Percentiles rank a stretch among this genome's conserved stretches.
These are phyloP conservation scores for Oreotrochilus melanogaster DNA, from an alignment of 2,113 vertebrate genomes.

Conservation along the genomic window DNA sequence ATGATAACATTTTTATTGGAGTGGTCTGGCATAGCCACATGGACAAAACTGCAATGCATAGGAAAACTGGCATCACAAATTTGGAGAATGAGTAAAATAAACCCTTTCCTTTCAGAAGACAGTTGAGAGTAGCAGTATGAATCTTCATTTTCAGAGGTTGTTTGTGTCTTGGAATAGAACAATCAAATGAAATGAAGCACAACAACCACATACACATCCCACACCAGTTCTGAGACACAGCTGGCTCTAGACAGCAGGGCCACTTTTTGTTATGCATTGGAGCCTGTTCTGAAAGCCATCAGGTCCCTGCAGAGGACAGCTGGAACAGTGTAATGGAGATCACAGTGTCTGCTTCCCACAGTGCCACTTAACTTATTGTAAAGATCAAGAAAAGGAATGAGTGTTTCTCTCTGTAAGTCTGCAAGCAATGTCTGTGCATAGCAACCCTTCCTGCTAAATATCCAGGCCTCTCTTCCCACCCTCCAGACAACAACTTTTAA, in stretches of 20 bases:
- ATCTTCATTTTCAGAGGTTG: background rate
- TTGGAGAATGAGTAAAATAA: background rate
- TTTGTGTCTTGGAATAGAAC: background rate
- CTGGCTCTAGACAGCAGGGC: background rate
- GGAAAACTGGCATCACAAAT: background rate
- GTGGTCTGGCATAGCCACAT: background rate
- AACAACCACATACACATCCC: background rate
- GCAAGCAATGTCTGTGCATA: background rate
- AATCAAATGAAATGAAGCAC: background rate
- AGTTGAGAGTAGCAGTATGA: background rate
- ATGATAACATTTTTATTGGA: background rate
- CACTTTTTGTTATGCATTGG: background rate
- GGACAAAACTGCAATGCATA: background rate
- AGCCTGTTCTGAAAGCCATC: background rate
- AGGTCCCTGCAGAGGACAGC: background rate
- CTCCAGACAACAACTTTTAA: background rate
- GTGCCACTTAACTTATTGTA: background rate
- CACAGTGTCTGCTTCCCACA: fast-evolving
- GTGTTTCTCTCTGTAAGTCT: fast-evolving
- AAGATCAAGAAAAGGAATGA: background rate
- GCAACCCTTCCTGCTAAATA: background rate
- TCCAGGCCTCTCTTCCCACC: fast-evolving
- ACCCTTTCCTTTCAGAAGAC: background rate
- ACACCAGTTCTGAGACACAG: fast-evolving
- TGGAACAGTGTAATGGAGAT: background rate